Conservation (phyloP, 2,888 invertebrate genomes). For the Tenthredo distinguenda region DNA sequence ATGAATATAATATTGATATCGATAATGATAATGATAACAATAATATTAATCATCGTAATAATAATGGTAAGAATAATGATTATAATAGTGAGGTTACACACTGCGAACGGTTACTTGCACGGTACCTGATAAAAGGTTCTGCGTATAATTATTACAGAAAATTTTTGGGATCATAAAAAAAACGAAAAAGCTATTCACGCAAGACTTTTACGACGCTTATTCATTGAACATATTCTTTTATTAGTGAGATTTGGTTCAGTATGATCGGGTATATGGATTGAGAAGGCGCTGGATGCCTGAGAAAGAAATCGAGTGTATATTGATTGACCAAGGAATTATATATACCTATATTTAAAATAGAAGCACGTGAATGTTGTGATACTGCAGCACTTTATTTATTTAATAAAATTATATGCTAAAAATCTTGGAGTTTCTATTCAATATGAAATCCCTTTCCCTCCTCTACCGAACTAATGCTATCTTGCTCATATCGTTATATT, state of each 20-base stretch:
- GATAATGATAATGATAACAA: not conserved
- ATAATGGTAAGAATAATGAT: not conserved
- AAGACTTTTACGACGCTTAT: not conserved
- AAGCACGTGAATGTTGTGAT: slow-evolving; percentile 29
- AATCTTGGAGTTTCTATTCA: not conserved
- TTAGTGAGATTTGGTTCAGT: not conserved
- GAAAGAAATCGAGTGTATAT: not conserved
- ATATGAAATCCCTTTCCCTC: not conserved
- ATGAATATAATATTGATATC: not conserved
- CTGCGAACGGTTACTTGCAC: slow-evolving; percentile 32
- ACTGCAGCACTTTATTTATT: slow-evolving; percentile 45
- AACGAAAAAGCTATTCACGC: not conserved
- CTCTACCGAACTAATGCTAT: too few species aligned
- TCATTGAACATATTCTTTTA: not conserved
- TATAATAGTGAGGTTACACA: not conserved
- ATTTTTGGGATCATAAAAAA: not conserved
- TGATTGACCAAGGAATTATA: not conserved
- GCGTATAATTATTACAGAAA: not conserved
- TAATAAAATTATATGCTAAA: slow-evolving; percentile 22
- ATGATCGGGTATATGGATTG: not conserved
- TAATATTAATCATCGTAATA: not conserved
- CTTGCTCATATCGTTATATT: not conserved
- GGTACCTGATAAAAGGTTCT: slow-evolving; percentile 30
- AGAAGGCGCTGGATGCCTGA: slow-evolving; percentile 42
- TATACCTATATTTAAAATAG: not conserved